Evolutionary conservation across 2,113 vertebrate species (phyloP), one percentile per base, ranked within the genome.

Genomic region (Ochotona curzoniae): DNA sequence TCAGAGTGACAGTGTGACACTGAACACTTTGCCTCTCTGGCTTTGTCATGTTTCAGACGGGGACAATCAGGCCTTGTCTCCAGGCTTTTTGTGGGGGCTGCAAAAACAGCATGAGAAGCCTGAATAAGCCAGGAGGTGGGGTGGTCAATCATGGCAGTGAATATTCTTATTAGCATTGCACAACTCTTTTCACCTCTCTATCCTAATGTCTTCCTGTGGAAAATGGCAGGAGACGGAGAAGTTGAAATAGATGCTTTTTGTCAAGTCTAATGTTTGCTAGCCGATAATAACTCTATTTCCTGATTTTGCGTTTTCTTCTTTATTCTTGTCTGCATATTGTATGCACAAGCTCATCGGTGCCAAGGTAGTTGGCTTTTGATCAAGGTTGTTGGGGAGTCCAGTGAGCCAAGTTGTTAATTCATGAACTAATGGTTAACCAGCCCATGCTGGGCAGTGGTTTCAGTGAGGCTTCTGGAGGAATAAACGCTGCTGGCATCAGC

Each of bases 401-500:
- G 21, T 17, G 66, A 87, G 20, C 67, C 38, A 89, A 51, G 12
- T 70, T 49, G 47, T 82, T 71, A 32, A 83, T 30, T 80, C 78
- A 87, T 21, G 35, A 81, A 47, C 61, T 87, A 21, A n/a, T 30
- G 32, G 47, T 73, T 35, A 51, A n/a, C 17, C 51, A 88, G 69
- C 35, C 76, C 61, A 38, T 70, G 66, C n/a, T 30, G n/a, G 76
- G 4, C 1, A 4, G 13, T 21, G 60, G 60, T 2, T 32, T 30
- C 32, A 75, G 4, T 49, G 73, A 11, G 14, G 35, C 28, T 38
- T 63, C 38, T 9, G 35, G 32, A 54, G 44, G 64, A 49, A 26
- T 18, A 7, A 28, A 26, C 23, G 1, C 1, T 1, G 7, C 21
- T 11, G 9, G 15, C 0, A 2, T 1, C 54, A 4, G 23, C 57